Evolutionary conservation across 2,113 vertebrate genomes (phyloP).

Genomic region (Pterocles burchelli): DNA sequence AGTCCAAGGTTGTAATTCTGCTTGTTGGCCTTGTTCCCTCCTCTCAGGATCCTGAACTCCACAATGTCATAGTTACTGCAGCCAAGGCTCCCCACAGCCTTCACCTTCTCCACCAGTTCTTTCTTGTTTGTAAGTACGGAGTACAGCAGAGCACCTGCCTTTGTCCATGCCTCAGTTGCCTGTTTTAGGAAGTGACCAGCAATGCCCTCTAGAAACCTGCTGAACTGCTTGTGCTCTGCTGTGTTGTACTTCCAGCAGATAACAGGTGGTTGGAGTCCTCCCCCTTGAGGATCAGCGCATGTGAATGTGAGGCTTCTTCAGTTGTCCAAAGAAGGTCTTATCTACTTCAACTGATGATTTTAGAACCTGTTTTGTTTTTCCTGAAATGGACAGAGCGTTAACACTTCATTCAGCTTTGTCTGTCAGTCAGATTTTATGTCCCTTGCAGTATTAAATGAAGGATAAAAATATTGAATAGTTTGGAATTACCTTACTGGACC

Average conservation of each 20-base stretch:
- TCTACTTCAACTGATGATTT: neutral
- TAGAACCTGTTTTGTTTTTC: neutral
- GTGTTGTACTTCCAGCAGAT: neutral
- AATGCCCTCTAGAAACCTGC: neutral
- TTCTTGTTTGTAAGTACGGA: neutral
- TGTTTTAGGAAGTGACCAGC: neutral
- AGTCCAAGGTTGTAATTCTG: neutral
- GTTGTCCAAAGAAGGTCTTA: neutral
- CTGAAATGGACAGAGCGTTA: neutral
- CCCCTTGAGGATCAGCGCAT: neutral
- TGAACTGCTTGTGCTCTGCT: neutral
- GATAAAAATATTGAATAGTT: neutral
- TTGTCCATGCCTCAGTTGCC: neutral
- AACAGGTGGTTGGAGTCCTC: neutral
- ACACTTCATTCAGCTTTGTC: neutral
- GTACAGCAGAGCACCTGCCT: neutral
- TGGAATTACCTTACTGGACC: neutral
- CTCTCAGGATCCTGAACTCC: neutral
- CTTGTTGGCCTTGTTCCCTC: neutral
- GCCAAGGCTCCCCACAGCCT: neutral
- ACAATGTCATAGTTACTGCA: neutral
- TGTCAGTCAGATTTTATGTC: neutral
- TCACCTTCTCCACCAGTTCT: fast-evolving
- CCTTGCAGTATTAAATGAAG: neutral
- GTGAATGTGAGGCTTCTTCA: neutral